Evolutionary conservation across 2,888 invertebrate genomes (phyloP).

Genomic region (Emesis furor): DNA sequence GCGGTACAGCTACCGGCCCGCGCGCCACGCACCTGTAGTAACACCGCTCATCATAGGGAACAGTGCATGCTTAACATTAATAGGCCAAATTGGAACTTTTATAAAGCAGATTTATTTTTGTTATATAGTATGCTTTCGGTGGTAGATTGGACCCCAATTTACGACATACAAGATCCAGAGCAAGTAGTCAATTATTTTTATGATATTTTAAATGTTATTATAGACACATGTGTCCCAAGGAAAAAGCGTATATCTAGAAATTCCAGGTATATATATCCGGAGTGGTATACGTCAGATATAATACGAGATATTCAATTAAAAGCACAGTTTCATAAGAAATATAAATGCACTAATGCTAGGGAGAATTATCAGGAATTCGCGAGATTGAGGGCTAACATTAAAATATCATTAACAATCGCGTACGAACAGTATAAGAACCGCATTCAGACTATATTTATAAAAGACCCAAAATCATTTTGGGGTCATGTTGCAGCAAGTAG

Average conservation of each 20-base stretch:
- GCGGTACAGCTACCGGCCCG: neutral
- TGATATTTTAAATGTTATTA: neutral
- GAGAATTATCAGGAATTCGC: neutral
- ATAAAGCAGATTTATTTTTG: neutral
- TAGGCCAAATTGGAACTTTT: neutral
- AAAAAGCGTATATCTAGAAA: neutral
- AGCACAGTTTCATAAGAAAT: slow-evolving; percentile 2
- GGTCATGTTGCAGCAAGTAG: neutral
- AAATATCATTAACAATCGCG: neutral
- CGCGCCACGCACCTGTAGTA: neutral
- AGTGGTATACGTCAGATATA: neutral
- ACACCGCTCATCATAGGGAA: neutral
- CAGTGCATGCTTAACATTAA: neutral
- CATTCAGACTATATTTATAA: neutral
- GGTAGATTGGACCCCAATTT: neutral
- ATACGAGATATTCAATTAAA: neutral
- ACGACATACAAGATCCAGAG: neutral
- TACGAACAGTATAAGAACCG: neutral
- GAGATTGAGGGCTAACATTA: neutral
- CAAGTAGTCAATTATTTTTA: neutral
- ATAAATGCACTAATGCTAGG: neutral
- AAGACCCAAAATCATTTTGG: neutral
- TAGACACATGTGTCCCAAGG: neutral
- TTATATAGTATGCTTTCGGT: neutral
- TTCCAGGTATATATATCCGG: neutral